Evolutionary conservation across 2,797 vertebrate genomes (phyloP).

Genomic region (Brachyrhaphis roseni): DNA sequence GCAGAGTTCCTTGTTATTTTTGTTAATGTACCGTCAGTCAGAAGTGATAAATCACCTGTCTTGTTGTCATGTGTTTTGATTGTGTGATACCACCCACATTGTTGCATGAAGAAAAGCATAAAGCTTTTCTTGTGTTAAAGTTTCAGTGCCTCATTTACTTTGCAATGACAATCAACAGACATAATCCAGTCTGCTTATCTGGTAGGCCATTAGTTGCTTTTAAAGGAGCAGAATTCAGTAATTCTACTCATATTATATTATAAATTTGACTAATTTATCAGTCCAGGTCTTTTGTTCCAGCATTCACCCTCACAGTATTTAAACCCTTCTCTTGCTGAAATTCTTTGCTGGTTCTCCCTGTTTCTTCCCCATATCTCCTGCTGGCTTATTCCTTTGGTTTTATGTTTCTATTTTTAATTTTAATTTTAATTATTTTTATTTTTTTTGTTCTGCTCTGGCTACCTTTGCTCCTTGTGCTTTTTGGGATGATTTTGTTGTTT

Average conservation of each 20-base stretch:
- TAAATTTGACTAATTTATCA: not conserved
- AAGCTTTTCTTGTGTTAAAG: not conserved
- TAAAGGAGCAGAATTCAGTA: not conserved
- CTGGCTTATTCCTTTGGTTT: too few relatives aligned
- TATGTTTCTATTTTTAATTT: too few relatives aligned
- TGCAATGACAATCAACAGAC: not conserved
- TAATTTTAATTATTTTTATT: too few relatives aligned
- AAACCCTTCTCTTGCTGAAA: too few relatives aligned
- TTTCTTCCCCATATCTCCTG: too few relatives aligned
- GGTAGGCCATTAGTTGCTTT: too few relatives aligned
- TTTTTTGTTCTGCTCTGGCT: too few relatives aligned
- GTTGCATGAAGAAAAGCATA: not conserved
- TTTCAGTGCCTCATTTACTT: not conserved
- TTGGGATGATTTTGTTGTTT: not conserved
- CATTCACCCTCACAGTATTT: too few relatives aligned
- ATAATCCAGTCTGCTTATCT: not conserved
- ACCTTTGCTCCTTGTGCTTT: too few relatives aligned
- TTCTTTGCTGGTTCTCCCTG: too few relatives aligned
- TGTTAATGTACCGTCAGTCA: constrained; percentile 9
- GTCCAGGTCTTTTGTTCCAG: too few relatives aligned
- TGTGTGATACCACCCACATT: not conserved
- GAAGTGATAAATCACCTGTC: not conserved
- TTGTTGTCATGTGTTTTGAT: not conserved
- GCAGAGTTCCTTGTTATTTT: constrained; percentile 12
- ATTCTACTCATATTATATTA: too few relatives aligned